Evolutionary conservation across 92 coral and sea anemone genomes (phyloP), one percentile per base, ranked within the genome.

Genomic region (Epizoanthus rinbou): DNA sequence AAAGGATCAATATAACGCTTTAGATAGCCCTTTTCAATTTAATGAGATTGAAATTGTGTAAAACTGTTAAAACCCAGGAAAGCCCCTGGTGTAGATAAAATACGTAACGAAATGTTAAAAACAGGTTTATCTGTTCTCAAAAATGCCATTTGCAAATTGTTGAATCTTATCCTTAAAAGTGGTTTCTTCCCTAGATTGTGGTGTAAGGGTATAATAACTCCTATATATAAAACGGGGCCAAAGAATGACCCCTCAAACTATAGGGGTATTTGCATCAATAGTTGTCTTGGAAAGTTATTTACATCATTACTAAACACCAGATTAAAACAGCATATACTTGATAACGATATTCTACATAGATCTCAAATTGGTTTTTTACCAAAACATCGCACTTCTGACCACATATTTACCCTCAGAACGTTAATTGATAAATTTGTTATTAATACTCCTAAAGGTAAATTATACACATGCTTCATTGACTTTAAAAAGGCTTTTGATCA

Each of bases 401-500:
- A 81, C 69, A 59, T 80, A 28, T 80, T 71, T 43, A 53, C 89
- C 14, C 52, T 84, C 21, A 41, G 78, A 64, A 85, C 88, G 5
- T 69, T 85, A 37, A 85, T 85, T 47, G 88, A 80, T 67, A 80
- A 86, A 86, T 33, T 80, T 73, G 69, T 86, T 37, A 74, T 21
- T 2, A 58, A 81, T 52, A 52, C 57, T 41, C 60, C 60, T 28
- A 73, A 21, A 24, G 76, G 82, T 18, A 86, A 86, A 81, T 25
- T 86, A 33, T 86, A 64, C 47, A 64, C 84, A 53, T 86, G 89
- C 70, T 81, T 86, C 50, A 35, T 81, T 24, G 86, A 86, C 64
- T 86, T 80, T 64, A 72, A 81, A 80, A 85, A 85, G 45, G 85
- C 82, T 5, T 86, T 81, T 62, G 89, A 86, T 81, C 86, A 19